Evolutionary conservation across 2,797 vertebrate genomes (phyloP), one percentile per base, ranked within the genome.

Genomic region (Cynodonichthys magdalenae): DNA sequence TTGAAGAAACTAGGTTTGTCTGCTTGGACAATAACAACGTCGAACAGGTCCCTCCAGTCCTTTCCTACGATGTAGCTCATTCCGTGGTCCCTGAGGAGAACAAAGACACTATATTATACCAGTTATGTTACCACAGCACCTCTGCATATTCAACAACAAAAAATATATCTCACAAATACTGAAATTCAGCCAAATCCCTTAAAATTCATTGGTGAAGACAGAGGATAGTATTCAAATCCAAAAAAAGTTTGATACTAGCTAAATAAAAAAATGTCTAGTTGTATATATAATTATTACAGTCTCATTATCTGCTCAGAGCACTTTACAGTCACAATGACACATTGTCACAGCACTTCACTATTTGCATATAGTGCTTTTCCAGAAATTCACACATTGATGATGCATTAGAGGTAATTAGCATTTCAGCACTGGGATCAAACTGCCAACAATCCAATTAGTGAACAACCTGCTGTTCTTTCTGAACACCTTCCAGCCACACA

Each of bases 1-100:
- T 99, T 99, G 87, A 99, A 99, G 81, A 99, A 99, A 69, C 94
- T 90, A 0, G 97, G 98, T 81, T 99, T 99, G 80, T 99, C 97
- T 0, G 98, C 98, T 89, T 99, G 96, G 57, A 99, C 97, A 45
- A 99, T 99, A 74, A 99, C 95, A 28, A 97, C 93, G 66, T 99
- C 97, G 76, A 99, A 99, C 63, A 99, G 94, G 85, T 98, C 96
- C 70, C 94, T 90, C 98, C 98, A 99, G 88, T 99, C 96, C 82
- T 96, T 96, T 57, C 98, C 98, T 0, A 99, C 95, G 0, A 99
- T 99, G 82, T 92, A 99, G 58, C 83, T 94, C 98, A 99, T 99
- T 45, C 98, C 98, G 83, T 95, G 94, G 83, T 99, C 92, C 77
- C 98, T 99, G 66, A 49, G 84, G 57, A 64, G 53, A 48, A 86